Evolutionary conservation across 2,113 vertebrate species (phyloP), one percentile per base, ranked within the genome.

Genomic region (Sclerurus mexicanus): DNA sequence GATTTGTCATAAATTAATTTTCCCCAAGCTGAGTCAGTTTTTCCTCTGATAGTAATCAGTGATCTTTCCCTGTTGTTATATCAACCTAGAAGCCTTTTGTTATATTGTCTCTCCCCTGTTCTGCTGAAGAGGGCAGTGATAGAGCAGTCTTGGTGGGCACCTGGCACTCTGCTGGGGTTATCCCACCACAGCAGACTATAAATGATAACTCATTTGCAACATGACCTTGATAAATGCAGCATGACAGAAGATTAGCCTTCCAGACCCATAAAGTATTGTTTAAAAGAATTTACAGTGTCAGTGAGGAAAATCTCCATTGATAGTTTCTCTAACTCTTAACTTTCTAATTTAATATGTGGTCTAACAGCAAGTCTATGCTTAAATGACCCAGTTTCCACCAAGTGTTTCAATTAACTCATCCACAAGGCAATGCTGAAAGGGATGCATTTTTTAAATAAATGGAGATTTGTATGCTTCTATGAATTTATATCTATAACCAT

Each of bases 281-380:
- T 88, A 71, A 83, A 62, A 71, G 21, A 92, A 46, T 6, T 77
- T 81, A 19, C 3, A 79, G 17, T 25, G 10, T 60, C 46, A 73
- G 20, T 49, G 15, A 69, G 28, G 37, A 90, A 67, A 69, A 37
- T 42, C 35, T 84, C 9, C 50, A 39, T 22, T 4, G 46, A 46
- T 24, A 67, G 16, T 75, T 86, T 88, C 35, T 69, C 25, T 73
- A 76, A 18, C 67, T 85, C 37, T n/a, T 40, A 96, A 78, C 62
- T 74, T 97, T 92, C 66, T 64, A 59, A 94, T 95, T 64, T 95
- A 95, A 66, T 80, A 83, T 62, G 74, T 77, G 94, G 30, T 90
- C 97, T 88, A 95, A 89, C 42, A 89, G 25, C 66, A 95, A 91
- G 96, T 96, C 77, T 81, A 2, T 94, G 74, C 94, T 95, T 93